Conservation (phyloP, 2,888 invertebrate species). For the Tortricodes alternella region DNA sequence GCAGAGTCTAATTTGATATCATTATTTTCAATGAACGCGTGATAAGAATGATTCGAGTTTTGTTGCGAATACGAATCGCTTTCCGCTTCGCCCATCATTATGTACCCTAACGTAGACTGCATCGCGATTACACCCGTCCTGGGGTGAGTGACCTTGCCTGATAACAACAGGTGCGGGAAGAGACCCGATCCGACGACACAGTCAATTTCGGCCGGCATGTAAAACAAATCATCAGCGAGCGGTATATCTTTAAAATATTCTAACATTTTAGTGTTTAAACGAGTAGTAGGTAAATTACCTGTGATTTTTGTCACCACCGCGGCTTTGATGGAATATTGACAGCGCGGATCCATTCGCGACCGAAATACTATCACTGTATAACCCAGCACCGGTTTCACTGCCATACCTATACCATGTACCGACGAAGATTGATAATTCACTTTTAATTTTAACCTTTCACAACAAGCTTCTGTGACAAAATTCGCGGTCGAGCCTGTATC, state of each 20-base stretch:
- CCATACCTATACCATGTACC: no score
- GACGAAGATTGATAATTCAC: not conserved
- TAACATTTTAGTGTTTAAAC: not conserved
- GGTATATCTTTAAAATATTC: not conserved
- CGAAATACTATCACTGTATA: not conserved
- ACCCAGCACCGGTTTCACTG: no score
- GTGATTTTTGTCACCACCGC: not conserved
- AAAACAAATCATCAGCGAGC: not conserved
- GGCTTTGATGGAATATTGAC: not conserved
- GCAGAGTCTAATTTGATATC: not conserved
- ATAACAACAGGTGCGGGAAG: constrained; percentile 10
- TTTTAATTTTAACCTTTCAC: not conserved
- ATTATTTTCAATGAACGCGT: not conserved
- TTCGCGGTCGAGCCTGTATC: not conserved
- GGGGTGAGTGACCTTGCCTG: not conserved
- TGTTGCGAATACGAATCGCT: not conserved
- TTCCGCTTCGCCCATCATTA: constrained; percentile 8
- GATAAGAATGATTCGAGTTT: not conserved
- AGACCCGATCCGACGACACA: not conserved
- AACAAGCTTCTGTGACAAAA: no score
- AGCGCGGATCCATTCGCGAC: not conserved
- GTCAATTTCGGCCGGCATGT: not conserved
- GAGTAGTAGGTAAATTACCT: not conserved
- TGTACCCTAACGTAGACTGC: constrained; percentile 10
- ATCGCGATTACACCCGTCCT: not conserved